A percentile compares a stretch with the other conserved stretches of the same genome.
phyloP scores from a whole-genome alignment of 2,113 vertebrate species.

The Entomyzon cyanotis region DNA sequence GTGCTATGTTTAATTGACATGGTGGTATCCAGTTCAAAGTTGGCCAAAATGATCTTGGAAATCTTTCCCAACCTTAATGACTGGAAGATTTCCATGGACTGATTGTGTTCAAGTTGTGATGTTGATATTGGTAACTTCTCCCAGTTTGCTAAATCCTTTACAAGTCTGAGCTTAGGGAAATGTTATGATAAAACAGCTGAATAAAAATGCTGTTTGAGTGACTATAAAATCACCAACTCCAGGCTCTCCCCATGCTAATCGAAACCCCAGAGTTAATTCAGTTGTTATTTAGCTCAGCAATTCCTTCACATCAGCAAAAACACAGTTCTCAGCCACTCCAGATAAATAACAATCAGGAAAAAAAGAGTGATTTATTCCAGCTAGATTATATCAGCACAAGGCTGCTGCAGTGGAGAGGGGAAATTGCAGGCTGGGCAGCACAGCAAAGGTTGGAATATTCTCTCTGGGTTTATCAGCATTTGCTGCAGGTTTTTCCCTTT shows the following conservation, averaged over 20 bases:
- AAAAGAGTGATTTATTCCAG: not conserved
- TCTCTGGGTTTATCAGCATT: not conserved
- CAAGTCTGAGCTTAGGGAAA: not conserved
- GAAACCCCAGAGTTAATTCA: constrained; percentile 30
- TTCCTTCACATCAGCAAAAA: not conserved
- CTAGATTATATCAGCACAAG: not conserved
- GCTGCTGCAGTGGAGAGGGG: not conserved
- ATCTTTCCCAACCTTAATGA: not conserved
- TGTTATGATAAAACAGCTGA: not conserved
- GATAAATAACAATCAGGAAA: not conserved
- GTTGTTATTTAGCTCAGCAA: constrained; percentile 24
- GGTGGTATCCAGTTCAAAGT: fast-evolving
- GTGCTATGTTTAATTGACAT: not conserved
- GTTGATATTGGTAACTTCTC: not conserved
- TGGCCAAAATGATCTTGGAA: not conserved
- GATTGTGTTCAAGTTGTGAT: not conserved
- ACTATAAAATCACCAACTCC: constrained; percentile 20
- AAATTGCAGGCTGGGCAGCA: not conserved
- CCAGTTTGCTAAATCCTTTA: not conserved
- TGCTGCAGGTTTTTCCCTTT: not conserved
- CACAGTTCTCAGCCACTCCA: not conserved
- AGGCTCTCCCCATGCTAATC: not conserved
- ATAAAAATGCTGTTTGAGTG: not conserved
- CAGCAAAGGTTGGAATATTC: not conserved
- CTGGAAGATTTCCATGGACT: not conserved